phyloP scores from a whole-genome alignment of 2,888 invertebrate genomes.

The Parthenolecanium corni region DNA sequence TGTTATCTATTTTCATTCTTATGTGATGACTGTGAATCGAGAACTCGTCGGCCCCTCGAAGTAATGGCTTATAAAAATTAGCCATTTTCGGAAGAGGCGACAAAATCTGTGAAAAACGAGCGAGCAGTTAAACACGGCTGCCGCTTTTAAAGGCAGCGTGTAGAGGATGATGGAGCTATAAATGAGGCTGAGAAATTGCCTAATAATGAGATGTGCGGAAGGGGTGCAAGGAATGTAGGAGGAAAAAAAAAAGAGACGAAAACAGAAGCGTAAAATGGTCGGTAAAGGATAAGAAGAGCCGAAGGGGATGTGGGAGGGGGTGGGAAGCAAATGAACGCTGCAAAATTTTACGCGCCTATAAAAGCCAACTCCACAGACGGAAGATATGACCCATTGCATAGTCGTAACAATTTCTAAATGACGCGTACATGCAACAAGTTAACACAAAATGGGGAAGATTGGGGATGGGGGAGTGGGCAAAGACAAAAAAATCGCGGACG shows the following conservation, averaged over 20 bases:
- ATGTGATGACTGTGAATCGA: too few relatives aligned
- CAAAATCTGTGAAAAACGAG: neutral
- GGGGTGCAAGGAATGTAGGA: neutral
- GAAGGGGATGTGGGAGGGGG: neutral
- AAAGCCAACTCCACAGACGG: conserved; percentile 16
- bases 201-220: conserved; percentile 16
- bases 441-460: neutral
- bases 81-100: neutral
- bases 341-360: conserved; percentile 29
- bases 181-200: conserved; percentile 23
- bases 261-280: neutral
- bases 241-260: neutral
- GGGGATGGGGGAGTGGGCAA: too few relatives aligned
- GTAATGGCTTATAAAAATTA: too few relatives aligned
- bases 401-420: conserved; percentile 27
- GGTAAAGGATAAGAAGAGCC: neutral
- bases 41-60: too few relatives aligned
- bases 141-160: neutral
- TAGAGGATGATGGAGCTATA: neutral
- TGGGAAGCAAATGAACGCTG: conserved; percentile 15
- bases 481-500: too few relatives aligned
- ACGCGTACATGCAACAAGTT: conserved; percentile 25
- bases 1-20: too few relatives aligned
- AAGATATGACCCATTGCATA: conserved; percentile 27
- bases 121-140: neutral